Evolutionary conservation across 2,888 invertebrate species (phyloP), one percentile per base, ranked within the genome.

Genomic region (Euplexia lucipara): DNA sequence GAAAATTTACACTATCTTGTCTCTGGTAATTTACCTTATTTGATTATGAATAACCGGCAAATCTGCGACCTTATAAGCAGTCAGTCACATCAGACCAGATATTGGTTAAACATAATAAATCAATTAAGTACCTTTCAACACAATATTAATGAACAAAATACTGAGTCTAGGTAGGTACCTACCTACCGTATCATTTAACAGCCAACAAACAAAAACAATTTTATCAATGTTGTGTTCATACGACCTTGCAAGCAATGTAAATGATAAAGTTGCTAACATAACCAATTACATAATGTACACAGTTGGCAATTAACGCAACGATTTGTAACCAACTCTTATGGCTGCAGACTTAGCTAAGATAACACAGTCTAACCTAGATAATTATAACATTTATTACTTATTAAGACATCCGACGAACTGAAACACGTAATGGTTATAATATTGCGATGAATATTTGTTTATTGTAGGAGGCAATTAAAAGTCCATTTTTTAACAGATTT

Each of bases 311-410:
- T 67, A 67, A 58, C 41, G 32, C 59, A 34, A 37, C 57, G 57
- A 61, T 75, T 66, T 53, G 70, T 81, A 78, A 69, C 65, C 62
- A 58, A 70, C 61, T 30, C 42, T 48, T 67, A 64, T 52, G 64
- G 22, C 54, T 48, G 51, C 45, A 63, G 22, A 61, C 52, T 69
- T 61, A 53, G 51, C 60, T 18, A 44, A 70, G 83, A 78, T 83
- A 74, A 75, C 65, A 57, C 48, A 61, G 48, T 5, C 57, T 81
- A 65, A 77, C 78, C 64, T 67, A 80, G 60, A 74, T 78, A 65
- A 57, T 62, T 56, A 63, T 79, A 53, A 67, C 61, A 42, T 64
- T 58, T 39, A 60, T 63, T 58, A 54, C 12, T 6, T 74, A 59
- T 60, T 75, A 52, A 48, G 78, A 66, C 47, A 65, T 49, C 20